Conservation (phyloP, 2,797 vertebrate genomes). For the Mormyrus hasselquistii region DNA sequence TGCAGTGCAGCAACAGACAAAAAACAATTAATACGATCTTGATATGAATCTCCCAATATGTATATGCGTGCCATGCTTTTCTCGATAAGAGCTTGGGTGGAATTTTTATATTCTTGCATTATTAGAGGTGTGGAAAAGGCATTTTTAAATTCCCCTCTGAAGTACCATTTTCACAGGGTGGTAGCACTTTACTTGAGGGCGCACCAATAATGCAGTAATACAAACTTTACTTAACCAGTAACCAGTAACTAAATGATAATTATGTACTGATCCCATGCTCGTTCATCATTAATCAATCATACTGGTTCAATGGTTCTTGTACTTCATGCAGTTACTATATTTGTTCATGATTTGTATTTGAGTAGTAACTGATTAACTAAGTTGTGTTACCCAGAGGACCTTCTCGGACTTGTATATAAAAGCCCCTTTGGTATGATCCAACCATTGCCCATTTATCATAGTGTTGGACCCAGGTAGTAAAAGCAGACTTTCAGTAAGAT, state of each 20-base stretch:
- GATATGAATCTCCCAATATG: neutral
- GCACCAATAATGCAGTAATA: neutral
- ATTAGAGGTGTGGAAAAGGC: neutral
- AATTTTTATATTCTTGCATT: neutral
- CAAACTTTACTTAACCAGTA: neutral
- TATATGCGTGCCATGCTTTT: neutral
- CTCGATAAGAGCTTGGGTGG: neutral
- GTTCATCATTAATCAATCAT: neutral
- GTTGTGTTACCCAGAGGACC: neutral
- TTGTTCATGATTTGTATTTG: neutral
- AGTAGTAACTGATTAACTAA: neutral
- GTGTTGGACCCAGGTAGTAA: neutral
- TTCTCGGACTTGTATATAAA: neutral
- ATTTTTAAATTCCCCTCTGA: neutral
- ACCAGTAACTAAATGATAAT: neutral
- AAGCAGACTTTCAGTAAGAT: neutral
- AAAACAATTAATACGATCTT: neutral
- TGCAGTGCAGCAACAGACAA: neutral
- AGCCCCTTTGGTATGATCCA: neutral
- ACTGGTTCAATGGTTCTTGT: neutral
- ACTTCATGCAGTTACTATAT: neutral
- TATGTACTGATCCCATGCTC: neutral
- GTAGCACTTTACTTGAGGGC: neutral
- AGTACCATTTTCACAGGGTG: neutral
- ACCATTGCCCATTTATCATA: neutral